phyloP scores from a whole-genome alignment of 2,888 invertebrate species.

The Eristalis pertinax region DNA sequence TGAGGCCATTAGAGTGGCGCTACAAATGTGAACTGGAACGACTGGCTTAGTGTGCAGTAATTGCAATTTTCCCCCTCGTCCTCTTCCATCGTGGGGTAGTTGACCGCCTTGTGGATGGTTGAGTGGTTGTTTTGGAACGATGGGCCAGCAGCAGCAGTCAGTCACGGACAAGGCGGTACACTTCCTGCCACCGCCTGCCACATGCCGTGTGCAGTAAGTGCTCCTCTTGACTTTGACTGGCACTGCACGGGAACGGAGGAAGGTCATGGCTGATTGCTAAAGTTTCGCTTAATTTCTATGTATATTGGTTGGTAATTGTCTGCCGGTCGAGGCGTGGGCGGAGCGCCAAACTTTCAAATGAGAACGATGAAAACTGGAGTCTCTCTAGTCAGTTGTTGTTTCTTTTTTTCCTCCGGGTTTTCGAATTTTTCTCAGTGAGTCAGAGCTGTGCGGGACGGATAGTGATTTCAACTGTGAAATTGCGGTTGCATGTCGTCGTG shows the following conservation, averaged over 20 bases:
- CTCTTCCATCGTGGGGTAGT: neutral
- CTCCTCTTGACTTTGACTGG: constrained; percentile 50
- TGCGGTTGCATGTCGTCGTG: constrained; percentile 53
- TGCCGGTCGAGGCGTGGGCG: constrained; percentile 38
- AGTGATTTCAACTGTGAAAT: constrained; percentile 65
- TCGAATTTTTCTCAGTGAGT: neutral
- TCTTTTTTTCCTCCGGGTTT: neutral
- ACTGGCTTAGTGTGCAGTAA: constrained; percentile 44
- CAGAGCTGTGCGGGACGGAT: constrained; percentile 3
- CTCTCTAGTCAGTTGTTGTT: no score
- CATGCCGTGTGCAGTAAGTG: constrained; percentile 25
- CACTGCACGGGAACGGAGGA: constrained; percentile 14
- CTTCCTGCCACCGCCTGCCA: neutral
- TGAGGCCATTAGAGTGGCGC: neutral
- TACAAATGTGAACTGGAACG: neutral
- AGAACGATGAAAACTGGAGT: constrained; percentile 54
- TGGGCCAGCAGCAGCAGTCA: constrained; percentile 8
- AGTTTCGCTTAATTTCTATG: constrained; percentile 67
- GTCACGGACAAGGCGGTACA: constrained; percentile 19
- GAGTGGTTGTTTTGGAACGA: constrained; percentile 7
- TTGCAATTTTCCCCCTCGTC: constrained; percentile 24
- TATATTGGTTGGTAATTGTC: constrained; percentile 65
- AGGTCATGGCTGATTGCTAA: constrained; percentile 71
- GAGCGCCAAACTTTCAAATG: constrained; percentile 39
- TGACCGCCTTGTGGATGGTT: neutral